phyloP scores from a whole-genome alignment of 2,113 vertebrate genomes.

The Dendrocopos noguchii region DNA sequence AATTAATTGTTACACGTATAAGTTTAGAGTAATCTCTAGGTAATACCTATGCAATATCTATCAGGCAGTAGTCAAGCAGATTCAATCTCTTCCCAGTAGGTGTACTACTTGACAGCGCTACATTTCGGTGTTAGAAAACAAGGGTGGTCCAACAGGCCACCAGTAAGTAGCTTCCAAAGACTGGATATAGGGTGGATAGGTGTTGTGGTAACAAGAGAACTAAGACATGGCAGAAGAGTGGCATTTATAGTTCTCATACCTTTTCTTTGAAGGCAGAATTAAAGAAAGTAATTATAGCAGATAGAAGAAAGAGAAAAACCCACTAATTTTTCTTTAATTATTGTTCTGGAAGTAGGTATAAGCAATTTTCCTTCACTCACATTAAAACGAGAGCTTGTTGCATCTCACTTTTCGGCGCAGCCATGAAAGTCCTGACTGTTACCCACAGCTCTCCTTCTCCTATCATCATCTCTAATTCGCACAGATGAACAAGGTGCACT shows the following conservation, averaged over 20 bases:
- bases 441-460: neutral
- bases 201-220: neutral
- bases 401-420: neutral
- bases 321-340: neutral
- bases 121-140: neutral
- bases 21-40: neutral
- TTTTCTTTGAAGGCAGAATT: neutral
- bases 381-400: neutral
- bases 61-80: neutral
- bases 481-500: neutral
- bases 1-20: conserved; percentile 9
- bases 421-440: neutral
- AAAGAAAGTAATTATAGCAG: neutral
- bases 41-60: neutral
- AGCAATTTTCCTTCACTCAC: neutral
- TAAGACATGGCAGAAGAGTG: neutral
- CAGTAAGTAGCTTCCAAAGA: neutral
- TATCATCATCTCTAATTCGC: neutral
- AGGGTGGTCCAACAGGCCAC: neutral
- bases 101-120: neutral
- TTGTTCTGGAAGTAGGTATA: neutral
- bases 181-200: neutral
- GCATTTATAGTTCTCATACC: neutral
- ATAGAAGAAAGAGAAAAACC: neutral
- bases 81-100: neutral